Conservation (phyloP, 2,797 vertebrate species). For the Odontamblyopus rebecca region DNA sequence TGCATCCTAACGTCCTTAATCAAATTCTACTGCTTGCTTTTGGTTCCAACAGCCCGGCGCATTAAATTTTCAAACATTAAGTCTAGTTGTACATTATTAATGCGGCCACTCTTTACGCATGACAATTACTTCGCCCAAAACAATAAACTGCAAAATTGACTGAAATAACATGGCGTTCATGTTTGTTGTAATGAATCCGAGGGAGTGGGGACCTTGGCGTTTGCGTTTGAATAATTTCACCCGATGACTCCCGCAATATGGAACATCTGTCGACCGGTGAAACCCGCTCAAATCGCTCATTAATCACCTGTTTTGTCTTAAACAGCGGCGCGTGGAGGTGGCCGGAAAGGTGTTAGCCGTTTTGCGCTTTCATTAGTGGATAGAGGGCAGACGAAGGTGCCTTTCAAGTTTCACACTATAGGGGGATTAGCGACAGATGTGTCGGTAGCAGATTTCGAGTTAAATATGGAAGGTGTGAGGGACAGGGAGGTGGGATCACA, state of each 20-base stretch:
- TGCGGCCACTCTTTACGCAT: neutral
- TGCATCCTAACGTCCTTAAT: neutral
- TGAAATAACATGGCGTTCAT: slow-evolving; percentile 15
- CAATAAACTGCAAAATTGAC: slow-evolving; percentile 7
- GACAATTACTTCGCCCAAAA: neutral
- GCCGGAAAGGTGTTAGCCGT: slow-evolving; percentile 47
- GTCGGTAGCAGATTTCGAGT: slow-evolving; percentile 5
- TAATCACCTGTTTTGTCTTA: slow-evolving; percentile 69
- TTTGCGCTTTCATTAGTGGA: slow-evolving; percentile 62
- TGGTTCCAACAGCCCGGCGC: neutral
- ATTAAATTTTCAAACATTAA: slow-evolving; percentile 4
- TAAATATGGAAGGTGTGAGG: slow-evolving; percentile 27
- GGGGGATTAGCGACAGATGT: slow-evolving; percentile 34
- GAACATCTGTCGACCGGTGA: slow-evolving; percentile 64
- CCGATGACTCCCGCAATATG: slow-evolving; percentile 43
- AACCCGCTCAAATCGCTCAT: slow-evolving; percentile 64
- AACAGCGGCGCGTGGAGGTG: slow-evolving; percentile 44
- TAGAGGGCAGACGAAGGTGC: slow-evolving; percentile 56
- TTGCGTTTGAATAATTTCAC: slow-evolving; percentile 33
- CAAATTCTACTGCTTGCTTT: neutral
- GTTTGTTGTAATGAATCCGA: slow-evolving; percentile 22
- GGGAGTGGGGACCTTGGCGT: slow-evolving; percentile 53
- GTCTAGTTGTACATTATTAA: slow-evolving; percentile 9
- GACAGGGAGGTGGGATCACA: slow-evolving; percentile 44
- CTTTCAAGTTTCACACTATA: slow-evolving; percentile 19